Evolutionary conservation across 1,140 invertebrate genomes (phyloP).

Genomic region (Agraylea sexmaculata): DNA sequence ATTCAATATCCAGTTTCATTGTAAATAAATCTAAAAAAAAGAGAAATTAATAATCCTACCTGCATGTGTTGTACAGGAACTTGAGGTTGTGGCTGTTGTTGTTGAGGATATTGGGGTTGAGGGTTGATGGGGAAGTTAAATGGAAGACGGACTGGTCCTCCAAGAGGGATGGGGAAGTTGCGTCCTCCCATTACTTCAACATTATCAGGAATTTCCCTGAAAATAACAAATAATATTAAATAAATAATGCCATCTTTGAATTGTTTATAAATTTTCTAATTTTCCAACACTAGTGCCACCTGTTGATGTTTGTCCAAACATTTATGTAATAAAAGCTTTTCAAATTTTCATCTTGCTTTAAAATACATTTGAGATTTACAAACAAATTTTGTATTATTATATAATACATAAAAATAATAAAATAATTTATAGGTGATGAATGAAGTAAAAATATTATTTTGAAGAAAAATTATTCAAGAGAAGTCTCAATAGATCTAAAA

Average conservation of each 20-base stretch:
- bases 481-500: neutral
- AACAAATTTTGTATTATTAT: neutral
- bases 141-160: conserved; percentile 18
- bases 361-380: too few relatives aligned
- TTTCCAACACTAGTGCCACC: neutral
- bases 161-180: conserved; percentile 16
- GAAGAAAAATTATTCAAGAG: conserved; percentile 6
- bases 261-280: neutral
- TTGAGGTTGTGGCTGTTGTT: conserved; percentile 13
- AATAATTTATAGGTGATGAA: conserved; percentile 28
- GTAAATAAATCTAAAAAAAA: too few relatives aligned
- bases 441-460: conserved; percentile 20
- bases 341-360: too few relatives aligned
- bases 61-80: conserved; percentile 21
- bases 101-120: conserved; percentile 9
- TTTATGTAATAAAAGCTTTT: neutral
- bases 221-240: neutral
- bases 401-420: conserved; percentile 18
- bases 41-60: too few relatives aligned
- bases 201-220: conserved; percentile 15
- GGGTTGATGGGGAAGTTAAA: conserved; percentile 16
- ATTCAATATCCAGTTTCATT: too few relatives aligned
- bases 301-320: neutral
- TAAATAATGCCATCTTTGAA: neutral
- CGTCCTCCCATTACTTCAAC: conserved; percentile 17